Evolutionary conservation across 2,888 invertebrate species (phyloP), one percentile per base, ranked within the genome.

Genomic region (Torymus texanus): DNA sequence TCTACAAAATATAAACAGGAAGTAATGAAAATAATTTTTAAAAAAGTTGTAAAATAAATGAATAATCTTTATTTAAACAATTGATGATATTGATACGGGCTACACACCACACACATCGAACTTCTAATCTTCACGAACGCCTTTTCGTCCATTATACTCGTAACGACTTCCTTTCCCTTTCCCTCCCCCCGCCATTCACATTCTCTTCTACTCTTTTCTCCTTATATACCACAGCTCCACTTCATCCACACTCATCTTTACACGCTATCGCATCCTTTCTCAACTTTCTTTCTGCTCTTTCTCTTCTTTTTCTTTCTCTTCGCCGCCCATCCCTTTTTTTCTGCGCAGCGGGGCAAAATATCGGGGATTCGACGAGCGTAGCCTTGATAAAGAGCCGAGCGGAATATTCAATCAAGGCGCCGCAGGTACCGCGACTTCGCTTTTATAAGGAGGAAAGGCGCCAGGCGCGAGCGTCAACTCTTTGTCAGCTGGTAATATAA

Each of bases 331-430:
- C n/a, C 12, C 21, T 21, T n/a, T 66, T 51, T 67, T 21, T n/a
- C 16, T 11, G 18, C 51, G 21, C 4, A 14, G 63, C 51, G 58
- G 12, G 18, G 21, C 61, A 61, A 82, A 82, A 84, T 85, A 87
- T 89, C 87, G 88, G 85, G 55, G 83, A 89, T 89, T 89, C 88
- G 86, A 79, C 82, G 78, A 81, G 85, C 85, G 88, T 86, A 83
- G 83, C 82, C 81, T 83, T 85, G 88, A 89, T 88, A 88, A 88
- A 87, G 86, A 87, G 85, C 84, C 84, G 88, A 85, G 85, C 83
- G 84, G 89, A 88, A 89, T 89, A 88, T 88, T 88, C 87, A 89
- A 89, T 88, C 87, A 85, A 84, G 84, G 50, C 61, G 79, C 55
- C 29, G 14, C 67, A 67, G 65, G 58, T 67, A 67, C 41, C 41